phyloP scores from a whole-genome alignment of 2,797 vertebrate genomes.

The Lemur catta region DNA sequence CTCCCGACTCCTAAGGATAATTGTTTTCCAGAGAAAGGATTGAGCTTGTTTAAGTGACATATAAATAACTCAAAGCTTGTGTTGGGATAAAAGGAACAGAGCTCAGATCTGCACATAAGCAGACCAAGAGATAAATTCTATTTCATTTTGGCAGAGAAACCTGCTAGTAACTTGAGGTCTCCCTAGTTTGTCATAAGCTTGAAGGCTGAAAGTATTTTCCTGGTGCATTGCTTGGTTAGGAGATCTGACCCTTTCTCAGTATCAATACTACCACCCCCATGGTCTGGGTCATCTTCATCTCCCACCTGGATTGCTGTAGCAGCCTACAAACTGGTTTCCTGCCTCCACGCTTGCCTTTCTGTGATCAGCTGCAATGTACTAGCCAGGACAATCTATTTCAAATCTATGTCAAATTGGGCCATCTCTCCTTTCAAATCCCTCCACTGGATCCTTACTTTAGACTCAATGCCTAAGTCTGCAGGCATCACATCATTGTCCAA shows the following conservation, averaged over 20 bases:
- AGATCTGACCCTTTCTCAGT: background rate
- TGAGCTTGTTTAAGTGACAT: constrained; percentile 55
- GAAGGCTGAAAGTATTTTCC: background rate
- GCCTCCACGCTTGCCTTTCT: no score
- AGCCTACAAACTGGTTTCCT: background rate
- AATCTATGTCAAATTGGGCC: background rate
- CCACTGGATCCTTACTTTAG: background rate
- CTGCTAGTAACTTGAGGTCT: background rate
- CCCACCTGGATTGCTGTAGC: background rate
- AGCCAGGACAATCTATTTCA: background rate
- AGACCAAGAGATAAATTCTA: background rate
- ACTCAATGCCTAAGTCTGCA: background rate
- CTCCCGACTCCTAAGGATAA: constrained; percentile 57
- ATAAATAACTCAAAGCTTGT: constrained; percentile 50
- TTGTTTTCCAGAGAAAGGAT: constrained; percentile 57
- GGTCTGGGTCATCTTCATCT: background rate
- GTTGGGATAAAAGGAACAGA: background rate
- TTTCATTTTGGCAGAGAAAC: background rate
- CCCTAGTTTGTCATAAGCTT: background rate
- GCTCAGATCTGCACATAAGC: background rate
- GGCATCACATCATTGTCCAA: no score
- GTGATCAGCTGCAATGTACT: background rate
- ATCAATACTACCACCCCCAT: fast-evolving
- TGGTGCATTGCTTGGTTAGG: no score
- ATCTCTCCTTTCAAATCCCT: background rate